Evolutionary conservation across 2,888 invertebrate species (phyloP).

Genomic region (Meandrusa payeni): DNA sequence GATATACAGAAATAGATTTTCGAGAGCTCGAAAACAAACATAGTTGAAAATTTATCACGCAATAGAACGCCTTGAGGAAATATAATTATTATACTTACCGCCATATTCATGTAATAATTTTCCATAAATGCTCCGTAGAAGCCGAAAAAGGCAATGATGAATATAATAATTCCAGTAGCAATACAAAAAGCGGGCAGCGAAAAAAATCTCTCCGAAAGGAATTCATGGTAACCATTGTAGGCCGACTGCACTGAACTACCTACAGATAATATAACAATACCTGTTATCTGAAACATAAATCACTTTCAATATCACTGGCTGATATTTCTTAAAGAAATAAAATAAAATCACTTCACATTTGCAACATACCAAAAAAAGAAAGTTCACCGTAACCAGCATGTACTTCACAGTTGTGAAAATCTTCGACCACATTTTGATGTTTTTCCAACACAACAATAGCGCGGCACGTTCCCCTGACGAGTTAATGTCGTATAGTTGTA

Average conservation of each 20-base stretch:
- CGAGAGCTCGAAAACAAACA: too few relatives aligned
- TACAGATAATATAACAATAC: conserved; percentile 87
- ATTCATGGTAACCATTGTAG: conserved; percentile 84
- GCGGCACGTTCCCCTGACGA: conserved; percentile 45
- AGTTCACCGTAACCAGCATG: conserved; percentile 59
- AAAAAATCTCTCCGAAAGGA: conserved; percentile 85
- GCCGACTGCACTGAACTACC: conserved; percentile 86
- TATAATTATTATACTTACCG: conserved; percentile 74
- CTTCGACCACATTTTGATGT: conserved; percentile 64
- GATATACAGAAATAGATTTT: too few relatives aligned
- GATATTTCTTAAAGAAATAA: conserved; percentile 23
- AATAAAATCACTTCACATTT: conserved; percentile 5
- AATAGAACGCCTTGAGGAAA: conserved; percentile 22
- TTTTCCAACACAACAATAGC: conserved; percentile 28
- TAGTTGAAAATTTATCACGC: too few relatives aligned
- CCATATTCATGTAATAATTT: conserved; percentile 90
- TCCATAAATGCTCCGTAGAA: conserved; percentile 94
- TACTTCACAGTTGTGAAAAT: conserved; percentile 73
- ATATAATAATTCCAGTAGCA: conserved; percentile 85
- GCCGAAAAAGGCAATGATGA: conserved; percentile 91
- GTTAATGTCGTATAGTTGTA: conserved; percentile 45
- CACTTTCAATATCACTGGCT: conserved; percentile 29
- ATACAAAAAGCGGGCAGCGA: conserved; percentile 87
- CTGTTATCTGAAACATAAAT: conserved; percentile 85
- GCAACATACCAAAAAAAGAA: conserved; percentile 68